A percentile compares a stretch with the other conserved stretches of the same genome.
phyloP scores from a whole-genome alignment of 2,888 invertebrate genomes.

The Torymus texanus region DNA sequence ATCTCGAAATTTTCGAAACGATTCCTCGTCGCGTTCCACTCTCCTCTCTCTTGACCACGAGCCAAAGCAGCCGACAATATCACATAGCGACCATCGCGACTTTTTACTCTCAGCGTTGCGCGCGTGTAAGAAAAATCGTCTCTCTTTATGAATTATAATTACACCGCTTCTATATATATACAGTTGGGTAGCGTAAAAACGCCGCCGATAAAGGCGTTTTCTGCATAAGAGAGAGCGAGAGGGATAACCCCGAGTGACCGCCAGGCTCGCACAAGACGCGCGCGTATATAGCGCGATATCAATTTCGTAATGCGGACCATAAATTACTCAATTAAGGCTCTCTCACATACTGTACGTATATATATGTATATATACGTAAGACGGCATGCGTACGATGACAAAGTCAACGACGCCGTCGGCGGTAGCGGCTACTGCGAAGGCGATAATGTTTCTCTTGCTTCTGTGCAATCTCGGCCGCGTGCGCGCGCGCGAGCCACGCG shows the following conservation, averaged over 20 bases:
- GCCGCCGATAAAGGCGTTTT: constrained; percentile 21
- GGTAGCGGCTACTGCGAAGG: not conserved
- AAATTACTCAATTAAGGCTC: constrained; percentile 41
- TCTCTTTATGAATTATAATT: no score
- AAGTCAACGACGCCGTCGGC: no score
- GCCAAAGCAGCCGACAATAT: constrained; percentile 31
- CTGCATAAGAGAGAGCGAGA: constrained; percentile 4
- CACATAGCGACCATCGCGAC: not conserved
- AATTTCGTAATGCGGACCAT: constrained; percentile 38
- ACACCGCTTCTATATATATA: no score
- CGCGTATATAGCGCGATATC: not conserved
- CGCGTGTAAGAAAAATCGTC: not conserved
- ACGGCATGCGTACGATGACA: not conserved
- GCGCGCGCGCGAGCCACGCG: not conserved
- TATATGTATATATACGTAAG: not conserved
- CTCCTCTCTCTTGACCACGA: constrained; percentile 18
- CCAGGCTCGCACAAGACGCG: no score
- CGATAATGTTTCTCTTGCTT: constrained; percentile 15
- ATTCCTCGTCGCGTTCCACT: constrained; percentile 9
- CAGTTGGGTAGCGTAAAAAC: no score
- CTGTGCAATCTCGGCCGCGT: constrained; percentile 5
- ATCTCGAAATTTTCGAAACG: constrained; percentile 26
- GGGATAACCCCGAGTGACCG: constrained; percentile 46
- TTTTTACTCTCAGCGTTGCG: not conserved
- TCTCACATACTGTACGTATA: no score